A percentile compares a stretch with the other conserved stretches of the same genome.
Conservation (phyloP, 1,140 invertebrate species). For the Littorina saxatilis region DNA sequence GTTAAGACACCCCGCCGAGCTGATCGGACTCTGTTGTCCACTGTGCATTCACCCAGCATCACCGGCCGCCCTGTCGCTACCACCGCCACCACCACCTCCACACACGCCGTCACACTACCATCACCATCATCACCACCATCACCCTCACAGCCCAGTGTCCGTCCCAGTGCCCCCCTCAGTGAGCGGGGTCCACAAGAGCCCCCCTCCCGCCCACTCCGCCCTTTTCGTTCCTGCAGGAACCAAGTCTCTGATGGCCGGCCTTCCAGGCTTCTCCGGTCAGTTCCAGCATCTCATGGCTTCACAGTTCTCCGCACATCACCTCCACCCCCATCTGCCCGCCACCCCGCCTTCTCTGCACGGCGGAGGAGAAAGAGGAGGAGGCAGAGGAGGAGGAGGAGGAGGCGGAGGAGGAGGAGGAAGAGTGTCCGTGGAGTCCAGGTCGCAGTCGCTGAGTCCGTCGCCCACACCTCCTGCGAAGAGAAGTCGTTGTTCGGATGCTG, state of each 20-base stretch:
- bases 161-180: background rate
- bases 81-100: slow-evolving; percentile 19
- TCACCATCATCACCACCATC: slow-evolving; percentile 22
- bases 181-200: background rate
- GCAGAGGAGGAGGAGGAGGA: background rate
- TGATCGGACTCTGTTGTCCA: slow-evolving; percentile 48
- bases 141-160: slow-evolving; percentile 21
- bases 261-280: slow-evolving; percentile 19
- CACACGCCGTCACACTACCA: slow-evolving; percentile 9
- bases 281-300: slow-evolving; percentile 28
- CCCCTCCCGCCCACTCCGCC: slow-evolving; percentile 18
- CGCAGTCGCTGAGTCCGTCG: slow-evolving; percentile 9
- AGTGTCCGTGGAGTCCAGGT: background rate
- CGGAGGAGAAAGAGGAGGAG: background rate
- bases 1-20: slow-evolving; percentile 40
- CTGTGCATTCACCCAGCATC: slow-evolving; percentile 46
- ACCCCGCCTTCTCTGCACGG: background rate
- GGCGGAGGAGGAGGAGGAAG: background rate
- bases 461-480: background rate
- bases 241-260: slow-evolving; percentile 18
- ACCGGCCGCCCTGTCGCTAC: background rate
- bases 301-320: background rate
- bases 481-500: slow-evolving; percentile 18
- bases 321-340: background rate
- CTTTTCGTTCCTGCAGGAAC: background rate